Evolutionary conservation across 2,888 invertebrate species (phyloP), one percentile per base, ranked within the genome.

Genomic region (Laspeyria flexula): DNA sequence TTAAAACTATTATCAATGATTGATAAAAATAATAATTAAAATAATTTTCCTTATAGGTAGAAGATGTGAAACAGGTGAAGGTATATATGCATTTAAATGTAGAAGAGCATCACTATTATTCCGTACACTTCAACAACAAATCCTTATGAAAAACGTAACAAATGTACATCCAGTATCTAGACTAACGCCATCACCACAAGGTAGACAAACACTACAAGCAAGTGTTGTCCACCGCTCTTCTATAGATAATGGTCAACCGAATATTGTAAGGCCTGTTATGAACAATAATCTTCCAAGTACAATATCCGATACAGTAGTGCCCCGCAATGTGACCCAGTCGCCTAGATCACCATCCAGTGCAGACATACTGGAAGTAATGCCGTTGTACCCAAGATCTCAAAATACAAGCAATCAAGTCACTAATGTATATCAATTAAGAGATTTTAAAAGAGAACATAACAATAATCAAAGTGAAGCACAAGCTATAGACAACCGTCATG

Each of bases 31-130:
- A 13, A 4, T 31, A 31, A 7, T 4, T 6, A 1, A 7, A 25
- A 18, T 18, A 3, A 18, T 18, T 1, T 25, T 25, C 1, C 9
- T 62, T 86, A 52, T 71, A 93, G 95, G 96, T 7, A 90, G 96
- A 61, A 92, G 96, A 58, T 98, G 98, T 85, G 95, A 96, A 42
- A 98, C 98, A 1, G 99, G 99, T 0, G 96, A 97, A 60, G 99
- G 99, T 5, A 97, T 99, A 70, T 99, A 97, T 88, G 98, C 97
- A 13, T 99, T 99, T 85, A 95, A 95, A 67, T 98, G 99, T 82
- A 94, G 95, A 45, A 94, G 96, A 80, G 98, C 99, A 6, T 96
- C 97, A 73, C 93, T 95, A 55, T 92, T 99, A 34, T 99, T 99
- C 87, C 96, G 96, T 72, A 94, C 96, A 72, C 94, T 99, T 43